phyloP scores from a whole-genome alignment of 2,888 invertebrate species.

The Scaptomyza polygonia region DNA sequence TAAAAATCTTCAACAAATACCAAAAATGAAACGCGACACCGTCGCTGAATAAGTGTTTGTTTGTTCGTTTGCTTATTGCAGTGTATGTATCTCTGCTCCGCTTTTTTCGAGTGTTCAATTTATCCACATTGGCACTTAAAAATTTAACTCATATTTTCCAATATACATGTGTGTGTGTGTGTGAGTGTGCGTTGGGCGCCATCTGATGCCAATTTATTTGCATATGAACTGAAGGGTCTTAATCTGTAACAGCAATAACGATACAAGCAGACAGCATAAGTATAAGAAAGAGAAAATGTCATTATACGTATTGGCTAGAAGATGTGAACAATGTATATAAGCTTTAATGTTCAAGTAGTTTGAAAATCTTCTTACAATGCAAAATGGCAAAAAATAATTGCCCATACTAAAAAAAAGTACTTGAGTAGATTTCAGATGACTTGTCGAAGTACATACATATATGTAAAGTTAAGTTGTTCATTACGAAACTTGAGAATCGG shows the following conservation, averaged over 20 bases:
- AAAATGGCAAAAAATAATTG: too few relatives aligned
- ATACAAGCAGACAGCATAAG: not conserved
- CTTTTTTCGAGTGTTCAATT: slow-evolving; percentile 19
- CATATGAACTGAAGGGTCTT: slow-evolving; percentile 5
- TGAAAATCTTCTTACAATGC: too few relatives aligned
- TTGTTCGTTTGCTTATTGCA: not conserved
- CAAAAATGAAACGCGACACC: slow-evolving; percentile 5
- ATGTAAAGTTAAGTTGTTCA: too few relatives aligned
- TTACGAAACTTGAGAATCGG: too few relatives aligned
- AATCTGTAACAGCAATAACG: slow-evolving; percentile 3
- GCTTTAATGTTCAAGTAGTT: too few relatives aligned
- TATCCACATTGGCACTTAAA: slow-evolving; percentile 26
- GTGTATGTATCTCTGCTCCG: not conserved
- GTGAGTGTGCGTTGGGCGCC: slow-evolving; percentile 7
- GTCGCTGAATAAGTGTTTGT: not conserved
- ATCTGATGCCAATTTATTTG: slow-evolving; percentile 27
- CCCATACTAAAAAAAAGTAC: too few relatives aligned
- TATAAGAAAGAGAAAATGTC: too few relatives aligned
- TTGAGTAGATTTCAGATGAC: too few relatives aligned
- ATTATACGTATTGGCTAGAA: too few relatives aligned
- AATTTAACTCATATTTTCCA: slow-evolving; percentile 21
- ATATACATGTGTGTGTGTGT: not conserved
- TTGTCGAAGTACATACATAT: too few relatives aligned
- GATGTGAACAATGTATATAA: too few relatives aligned
- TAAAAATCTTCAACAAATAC: slow-evolving; percentile 50